These are phyloP conservation scores for Zoanthus sansibaricus DNA, from an alignment of 92 coral and sea anemone species.

Conservation along the genomic window DNA sequence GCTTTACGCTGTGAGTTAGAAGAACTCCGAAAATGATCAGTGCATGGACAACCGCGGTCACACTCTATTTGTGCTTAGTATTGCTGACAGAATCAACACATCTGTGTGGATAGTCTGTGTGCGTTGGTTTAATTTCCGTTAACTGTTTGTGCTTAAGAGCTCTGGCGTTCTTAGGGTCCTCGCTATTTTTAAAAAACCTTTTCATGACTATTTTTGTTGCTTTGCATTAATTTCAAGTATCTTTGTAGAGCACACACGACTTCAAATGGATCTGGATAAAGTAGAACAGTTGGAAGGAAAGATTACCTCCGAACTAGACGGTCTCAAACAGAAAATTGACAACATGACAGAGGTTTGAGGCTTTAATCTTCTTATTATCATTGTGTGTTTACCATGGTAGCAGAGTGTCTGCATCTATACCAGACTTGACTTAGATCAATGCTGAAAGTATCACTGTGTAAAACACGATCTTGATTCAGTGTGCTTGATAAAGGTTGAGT, in stretches of 20 bases:
- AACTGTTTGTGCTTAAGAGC: too few relatives aligned
- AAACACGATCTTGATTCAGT: not conserved
- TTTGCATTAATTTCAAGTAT: not conserved
- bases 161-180: too few relatives aligned
- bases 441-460: not conserved
- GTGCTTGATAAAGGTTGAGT: not conserved
- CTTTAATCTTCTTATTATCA: not conserved
- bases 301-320: conserved; percentile 86
- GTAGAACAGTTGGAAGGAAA: conserved; percentile 97
- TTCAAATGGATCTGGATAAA: conserved; percentile 94
- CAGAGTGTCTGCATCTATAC: not conserved
- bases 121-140: too few relatives aligned
- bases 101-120: too few relatives aligned
- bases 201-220: too few relatives aligned
- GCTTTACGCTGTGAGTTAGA: too few relatives aligned
- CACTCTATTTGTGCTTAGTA: too few relatives aligned
- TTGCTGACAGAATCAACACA: too few relatives aligned
- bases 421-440: not conserved
- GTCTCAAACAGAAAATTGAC: conserved; percentile 77
- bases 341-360: conserved; percentile 82
- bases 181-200: too few relatives aligned
- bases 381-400: too few relatives aligned
- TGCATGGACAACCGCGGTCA: too few relatives aligned
- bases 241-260: conserved; percentile 81
- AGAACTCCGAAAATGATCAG: too few relatives aligned